Base-by-base conservation (phyloP, 2,888 invertebrate genomes). In the Lochmaea crataegi region DNA sequence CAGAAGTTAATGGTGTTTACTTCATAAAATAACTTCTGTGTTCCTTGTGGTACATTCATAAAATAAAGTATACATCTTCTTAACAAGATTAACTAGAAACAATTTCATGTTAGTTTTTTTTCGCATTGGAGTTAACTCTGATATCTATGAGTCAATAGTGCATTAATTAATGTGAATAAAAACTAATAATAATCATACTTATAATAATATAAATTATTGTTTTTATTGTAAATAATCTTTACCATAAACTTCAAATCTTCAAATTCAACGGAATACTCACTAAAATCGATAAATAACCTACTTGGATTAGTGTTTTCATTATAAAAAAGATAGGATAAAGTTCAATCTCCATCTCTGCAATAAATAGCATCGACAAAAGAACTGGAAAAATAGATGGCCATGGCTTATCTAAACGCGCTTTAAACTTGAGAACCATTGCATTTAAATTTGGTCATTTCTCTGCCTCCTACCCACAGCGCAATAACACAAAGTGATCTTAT, bases 351-450 rank as follows among this genome's bases (percentile, higher is more conserved):
- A 53, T 18, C 18, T 53, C 53, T 16, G 51, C 51, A 65, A 80
- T 79, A 76, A 75, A 80, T 80, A 77, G 74, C 72, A 51, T 74
- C 80, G 80, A 84, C 85, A 85, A 85, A 81, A 75, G 83, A 79
- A 71, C 76, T 66, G 75, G 79, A 76, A 82, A 83, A 84, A 86
- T 86, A 82, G 86, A 86, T 86, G 84, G 85, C 84, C 85, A 80
- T 85, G 85, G 85, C 86, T 87, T 87, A 87, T 87, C 86, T 87
- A 86, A 86, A 87, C 85, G 85, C 82, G 84, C 82, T 86, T 86
- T 86, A 86, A 87, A 86, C 78, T 83, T 63, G 80, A 78, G 81
- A 83, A 82, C 83, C 85, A 85, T 87, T 87, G 86, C 86, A 87
- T 87, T 77, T 77, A 77, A 78, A 76, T 74, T 73, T 82, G 85